Percentiles rank a stretch among this genome's conserved stretches.
Conservation (phyloP, 2,797 vertebrate genomes). For the Enteromius viviparus region DNA sequence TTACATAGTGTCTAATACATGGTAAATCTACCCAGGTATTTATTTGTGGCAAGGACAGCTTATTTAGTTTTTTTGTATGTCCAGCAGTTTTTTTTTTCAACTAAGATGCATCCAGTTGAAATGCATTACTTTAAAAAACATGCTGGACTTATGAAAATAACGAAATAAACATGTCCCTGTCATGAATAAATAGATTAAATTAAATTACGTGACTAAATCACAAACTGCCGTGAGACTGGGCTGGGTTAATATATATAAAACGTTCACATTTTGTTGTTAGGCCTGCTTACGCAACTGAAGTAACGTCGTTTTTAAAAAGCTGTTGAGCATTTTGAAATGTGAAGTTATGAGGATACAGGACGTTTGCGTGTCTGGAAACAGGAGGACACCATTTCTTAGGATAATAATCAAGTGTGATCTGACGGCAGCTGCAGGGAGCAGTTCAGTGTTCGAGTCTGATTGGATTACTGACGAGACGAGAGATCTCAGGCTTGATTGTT, state of each 20-base stretch:
- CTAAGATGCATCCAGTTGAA: too few relatives aligned
- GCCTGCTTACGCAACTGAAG: neutral
- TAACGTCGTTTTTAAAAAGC: neutral
- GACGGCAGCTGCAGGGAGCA: conserved; percentile 36
- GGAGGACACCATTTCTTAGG: conserved; percentile 19
- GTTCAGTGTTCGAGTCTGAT: conserved; percentile 39
- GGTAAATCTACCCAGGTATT: neutral
- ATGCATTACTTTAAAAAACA: too few relatives aligned
- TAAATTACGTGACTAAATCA: too few relatives aligned
- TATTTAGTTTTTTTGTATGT: too few relatives aligned
- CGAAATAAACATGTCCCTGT: too few relatives aligned
- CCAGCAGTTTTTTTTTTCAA: too few relatives aligned
- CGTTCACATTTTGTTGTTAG: neutral
- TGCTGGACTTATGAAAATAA: too few relatives aligned
- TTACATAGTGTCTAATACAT: neutral
- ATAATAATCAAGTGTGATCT: conserved; percentile 46
- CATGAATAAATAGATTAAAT: too few relatives aligned
- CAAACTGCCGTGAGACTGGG: too few relatives aligned
- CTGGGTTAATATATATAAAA: neutral
- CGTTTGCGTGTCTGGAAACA: conserved; percentile 12
- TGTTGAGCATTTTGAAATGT: neutral
- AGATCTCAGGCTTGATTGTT: conserved; percentile 38
- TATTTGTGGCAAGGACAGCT: too few relatives aligned
- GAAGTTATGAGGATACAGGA: neutral
- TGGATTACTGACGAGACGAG: conserved; percentile 40